These are phyloP conservation scores for Lithobates sylvaticus DNA, from an alignment of 2,797 vertebrate species.

Conservation along the genomic window DNA sequence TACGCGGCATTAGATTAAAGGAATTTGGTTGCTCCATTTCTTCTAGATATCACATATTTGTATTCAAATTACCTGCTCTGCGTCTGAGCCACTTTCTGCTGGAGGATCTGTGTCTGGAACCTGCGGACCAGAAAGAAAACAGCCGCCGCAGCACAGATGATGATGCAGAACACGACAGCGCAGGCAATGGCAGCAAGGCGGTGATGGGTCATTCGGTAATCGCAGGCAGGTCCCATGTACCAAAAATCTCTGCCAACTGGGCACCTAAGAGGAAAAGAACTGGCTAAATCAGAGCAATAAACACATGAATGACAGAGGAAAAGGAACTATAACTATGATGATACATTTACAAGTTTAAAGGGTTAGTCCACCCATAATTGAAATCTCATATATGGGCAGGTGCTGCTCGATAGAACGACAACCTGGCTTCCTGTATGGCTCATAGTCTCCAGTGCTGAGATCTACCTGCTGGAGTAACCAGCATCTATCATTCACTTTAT, in stretches of 20 bases:
- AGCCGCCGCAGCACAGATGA: constrained; percentile 73
- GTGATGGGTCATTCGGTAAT: constrained; percentile 82
- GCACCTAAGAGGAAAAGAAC: constrained; percentile 72
- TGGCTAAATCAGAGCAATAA: background rate
- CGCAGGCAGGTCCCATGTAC: constrained; percentile 86
- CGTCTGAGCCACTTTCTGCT: constrained; percentile 88
- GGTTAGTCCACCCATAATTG: too few species aligned
- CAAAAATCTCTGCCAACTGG: constrained; percentile 85
- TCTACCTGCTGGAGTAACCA: too few species aligned
- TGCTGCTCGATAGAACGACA: too few species aligned
- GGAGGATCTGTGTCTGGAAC: constrained; percentile 82
- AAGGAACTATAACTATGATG: too few species aligned
- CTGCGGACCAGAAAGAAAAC: constrained; percentile 79
- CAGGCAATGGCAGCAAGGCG: constrained; percentile 79
- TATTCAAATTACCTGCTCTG: constrained; percentile 83
- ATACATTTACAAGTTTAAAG: too few species aligned
- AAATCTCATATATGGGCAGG: too few species aligned
- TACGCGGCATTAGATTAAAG: too few species aligned
- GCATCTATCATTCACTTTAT: too few species aligned
- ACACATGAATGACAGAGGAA: too few species aligned
- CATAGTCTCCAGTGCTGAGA: too few species aligned
- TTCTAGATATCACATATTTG: background rate
- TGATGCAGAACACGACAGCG: constrained; percentile 75
- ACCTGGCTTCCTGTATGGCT: too few species aligned
- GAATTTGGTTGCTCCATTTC: too few species aligned